Conservation (phyloP, 92 coral and sea anemone genomes). For the Porites rus region DNA sequence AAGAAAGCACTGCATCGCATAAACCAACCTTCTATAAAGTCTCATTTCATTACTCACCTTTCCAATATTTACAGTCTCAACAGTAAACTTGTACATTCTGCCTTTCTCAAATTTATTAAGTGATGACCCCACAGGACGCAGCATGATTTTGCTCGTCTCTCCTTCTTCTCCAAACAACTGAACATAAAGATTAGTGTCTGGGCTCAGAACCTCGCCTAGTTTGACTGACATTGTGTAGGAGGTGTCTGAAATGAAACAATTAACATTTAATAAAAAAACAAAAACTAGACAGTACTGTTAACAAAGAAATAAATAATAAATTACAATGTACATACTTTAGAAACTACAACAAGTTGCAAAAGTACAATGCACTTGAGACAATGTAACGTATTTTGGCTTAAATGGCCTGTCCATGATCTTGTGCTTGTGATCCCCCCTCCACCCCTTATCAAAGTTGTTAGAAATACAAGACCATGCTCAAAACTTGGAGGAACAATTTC, state of each 20-base stretch:
- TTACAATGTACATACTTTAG: too few relatives aligned
- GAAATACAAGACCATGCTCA: too few relatives aligned
- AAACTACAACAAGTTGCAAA: too few relatives aligned
- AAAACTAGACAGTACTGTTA: too few relatives aligned
- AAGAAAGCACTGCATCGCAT: too few relatives aligned
- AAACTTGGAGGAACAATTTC: too few relatives aligned
- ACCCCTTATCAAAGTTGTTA: too few relatives aligned
- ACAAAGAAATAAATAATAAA: too few relatives aligned
- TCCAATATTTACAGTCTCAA: constrained; percentile 98
- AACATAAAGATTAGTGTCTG: constrained; percentile 94
- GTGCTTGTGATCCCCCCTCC: too few relatives aligned
- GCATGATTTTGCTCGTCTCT: constrained; percentile 98
- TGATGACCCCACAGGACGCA: constrained; percentile 96
- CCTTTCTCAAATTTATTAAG: constrained; percentile 96
- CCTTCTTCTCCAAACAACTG: constrained; percentile 98
- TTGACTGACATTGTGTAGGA: constrained; percentile 97
- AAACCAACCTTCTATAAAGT: not conserved
- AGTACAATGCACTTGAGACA: too few relatives aligned
- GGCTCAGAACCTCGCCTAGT: constrained; percentile 93
- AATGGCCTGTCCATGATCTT: too few relatives aligned
- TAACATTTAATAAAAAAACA: not conserved
- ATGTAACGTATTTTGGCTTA: too few relatives aligned
- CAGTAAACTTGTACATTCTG: constrained; percentile 96
- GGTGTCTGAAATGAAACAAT: constrained; percentile 69
- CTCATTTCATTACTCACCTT: constrained; percentile 56